These are phyloP conservation scores for Cettia cetti DNA, from an alignment of 2,113 vertebrate species.

Conservation along the genomic window DNA sequence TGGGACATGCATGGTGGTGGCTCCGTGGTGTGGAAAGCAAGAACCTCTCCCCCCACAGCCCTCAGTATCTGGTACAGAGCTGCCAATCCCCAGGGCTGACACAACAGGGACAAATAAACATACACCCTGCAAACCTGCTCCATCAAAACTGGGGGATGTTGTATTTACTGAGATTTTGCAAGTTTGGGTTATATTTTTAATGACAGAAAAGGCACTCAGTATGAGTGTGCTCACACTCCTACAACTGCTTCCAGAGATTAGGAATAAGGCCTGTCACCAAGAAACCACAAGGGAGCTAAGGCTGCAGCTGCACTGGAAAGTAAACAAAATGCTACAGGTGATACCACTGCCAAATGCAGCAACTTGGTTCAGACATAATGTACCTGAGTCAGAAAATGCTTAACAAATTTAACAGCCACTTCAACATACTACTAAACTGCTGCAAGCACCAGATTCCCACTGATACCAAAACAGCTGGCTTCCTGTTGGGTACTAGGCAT, in stretches of 20 bases:
- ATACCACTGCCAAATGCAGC: neutral
- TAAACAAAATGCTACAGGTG: constrained; percentile 37
- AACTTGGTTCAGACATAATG: accelerated
- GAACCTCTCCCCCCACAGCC: too few relatives aligned
- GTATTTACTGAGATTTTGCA: neutral
- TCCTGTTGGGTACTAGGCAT: neutral
- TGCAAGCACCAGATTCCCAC: neutral
- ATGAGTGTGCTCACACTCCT: neutral
- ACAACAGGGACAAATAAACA: neutral
- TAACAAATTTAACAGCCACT: neutral
- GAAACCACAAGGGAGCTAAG: neutral
- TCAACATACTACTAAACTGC: neutral
- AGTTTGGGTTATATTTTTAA: neutral
- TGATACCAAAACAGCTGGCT: neutral
- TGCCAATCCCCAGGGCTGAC: neutral
- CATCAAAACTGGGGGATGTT: neutral
- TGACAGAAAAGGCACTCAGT: neutral
- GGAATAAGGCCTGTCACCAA: neutral
- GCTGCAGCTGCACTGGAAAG: neutral
- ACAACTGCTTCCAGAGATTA: neutral
- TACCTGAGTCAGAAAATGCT: neutral
- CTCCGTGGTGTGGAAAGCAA: neutral
- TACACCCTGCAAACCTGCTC: accelerated
- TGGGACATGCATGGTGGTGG: neutral
- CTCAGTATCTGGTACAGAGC: neutral